Evolutionary conservation across 2,113 vertebrate species (phyloP), one percentile per base, ranked within the genome.

Genomic region (Anarhynchus alexandrinus): DNA sequence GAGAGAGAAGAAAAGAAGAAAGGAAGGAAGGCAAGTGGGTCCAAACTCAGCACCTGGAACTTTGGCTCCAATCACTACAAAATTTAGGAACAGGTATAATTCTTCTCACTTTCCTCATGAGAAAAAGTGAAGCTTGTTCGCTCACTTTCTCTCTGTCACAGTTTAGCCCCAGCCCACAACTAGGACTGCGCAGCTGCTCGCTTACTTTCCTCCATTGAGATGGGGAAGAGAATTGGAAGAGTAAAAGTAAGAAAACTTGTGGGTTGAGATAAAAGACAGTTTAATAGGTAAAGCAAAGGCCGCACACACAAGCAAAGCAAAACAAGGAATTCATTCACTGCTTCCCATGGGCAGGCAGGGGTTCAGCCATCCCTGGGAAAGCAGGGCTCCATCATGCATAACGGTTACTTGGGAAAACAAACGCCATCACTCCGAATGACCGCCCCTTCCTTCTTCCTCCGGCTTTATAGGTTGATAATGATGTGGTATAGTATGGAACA

Each of bases 91-190:
- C 57, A 40, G 12, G 3, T 51, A 13, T 15, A 67, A 67, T 43
- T 72, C 34, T 42, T 80, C 27, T 25, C 21, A 8, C 13, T 83
- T 45, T 32, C 22, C 42, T 66, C 3, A 1, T 36, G 71, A 38
- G 29, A 57, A 69, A 43, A 71, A 36, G 14, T 76, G 19, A 72
- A 72, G 52, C 51, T 67, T 5, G 2, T 26, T 29, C 0, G 0
- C 8, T 57, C 29, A 1, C 15, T 71, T 34, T 20, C 40, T 21
- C 62, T 30, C 38, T 65, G 62, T 42, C 40, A 65, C 40, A 18
- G 62, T 65, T 30, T 65, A 30, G 27, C 62, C 62, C 62, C 62
- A 65, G 38, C 18, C 18, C 27, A 13, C 62, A 65, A 43, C 18
- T 42, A 15, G 40, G 40, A 65, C 38, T 12, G 30, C 18, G 27